These are phyloP conservation scores for Macaca nemestrina DNA, from an alignment of 2,113 vertebrate species.

Conservation along the genomic window DNA sequence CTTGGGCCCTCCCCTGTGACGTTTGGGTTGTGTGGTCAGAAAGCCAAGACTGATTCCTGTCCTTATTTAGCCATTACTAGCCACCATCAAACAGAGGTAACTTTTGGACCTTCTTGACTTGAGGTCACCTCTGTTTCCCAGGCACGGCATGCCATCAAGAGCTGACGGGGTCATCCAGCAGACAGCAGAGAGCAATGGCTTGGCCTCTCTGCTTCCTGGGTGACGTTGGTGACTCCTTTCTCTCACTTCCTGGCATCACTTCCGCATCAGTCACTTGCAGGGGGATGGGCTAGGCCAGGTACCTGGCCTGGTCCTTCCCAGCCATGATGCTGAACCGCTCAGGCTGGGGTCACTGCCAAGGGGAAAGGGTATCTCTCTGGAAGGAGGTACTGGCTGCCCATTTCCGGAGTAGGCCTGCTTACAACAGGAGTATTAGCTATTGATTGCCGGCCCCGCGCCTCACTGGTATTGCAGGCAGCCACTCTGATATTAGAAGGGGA, in stretches of 20 bases:
- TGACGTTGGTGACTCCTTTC: not conserved
- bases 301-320: conserved; percentile 37
- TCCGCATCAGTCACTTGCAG: conserved; percentile 59
- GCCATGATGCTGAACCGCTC: not conserved
- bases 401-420: conserved; percentile 73
- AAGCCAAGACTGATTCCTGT: conserved; percentile 32
- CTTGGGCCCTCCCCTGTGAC: conserved; percentile 47
- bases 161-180: not conserved
- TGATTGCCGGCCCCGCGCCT: conserved; percentile 68
- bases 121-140: not conserved
- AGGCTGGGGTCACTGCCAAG: conserved; percentile 32
- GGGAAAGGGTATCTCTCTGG: conserved; percentile 46
- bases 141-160: not conserved
- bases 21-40: conserved; percentile 41
- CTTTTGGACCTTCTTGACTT: not conserved
- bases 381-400: conserved; percentile 54
- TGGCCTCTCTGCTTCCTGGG: not conserved
- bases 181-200: not conserved
- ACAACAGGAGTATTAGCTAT: conserved; percentile 61
- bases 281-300: conserved; percentile 61
- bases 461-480: conserved; percentile 9
- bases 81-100: not conserved
- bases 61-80: conserved; percentile 54
- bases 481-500: conserved; percentile 69
- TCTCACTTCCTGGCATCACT: not conserved